Base-by-base conservation (phyloP, 2,797 vertebrate genomes). In the Malacoraja senta region DNA sequence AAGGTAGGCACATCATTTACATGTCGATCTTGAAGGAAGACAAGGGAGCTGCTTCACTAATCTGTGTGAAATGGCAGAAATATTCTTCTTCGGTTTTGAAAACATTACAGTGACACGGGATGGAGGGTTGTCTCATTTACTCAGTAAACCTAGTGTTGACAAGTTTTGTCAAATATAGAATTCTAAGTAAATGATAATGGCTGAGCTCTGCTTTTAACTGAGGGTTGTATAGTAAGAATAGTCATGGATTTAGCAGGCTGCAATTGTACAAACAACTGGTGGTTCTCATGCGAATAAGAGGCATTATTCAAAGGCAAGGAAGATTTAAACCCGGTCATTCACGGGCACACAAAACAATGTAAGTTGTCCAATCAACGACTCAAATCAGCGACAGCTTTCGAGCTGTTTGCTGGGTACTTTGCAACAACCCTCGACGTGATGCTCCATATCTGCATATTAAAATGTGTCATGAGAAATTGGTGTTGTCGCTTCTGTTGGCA, bases 391-490 rank as follows among this genome's bases (percentile, higher is more conserved):
- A 68, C 61, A 68, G 84, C 63, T 88, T 88, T 88, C 84, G 2
- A 68, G 63, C 84, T 32, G 7, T 38, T 88, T 68, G 84, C 61
- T 35, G 17, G 9, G 35, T 63, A 8, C n/a, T 32, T 68, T 88
- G 61, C 17, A 68, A 35, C 84, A 68, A 63, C 84, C 3, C 8
- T 68, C 10, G 84, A 35, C n/a, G 63, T 53, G 84, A 35, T 88
- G 65, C 84, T 88, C 84, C 32, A 32, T 24, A 88, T 68, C 35
- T 88, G 84, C 84, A 88, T 88, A 88, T 68, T 88, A 68, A 88
- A 35, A 68, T 88, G 12, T 88, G 61, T 68, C 61, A 15, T 88
- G 84, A 88, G 84, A 88, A 88, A 88, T 68, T 68, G 84, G 84
- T 68, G 61, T 35, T 88, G 84, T 88, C 61, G 63, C 35, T 88